Percentiles rank a stretch among this genome's conserved stretches.
Evolutionary conservation across 2,113 vertebrate species (phyloP).

Genomic region (Rhinoderma darwinii): DNA sequence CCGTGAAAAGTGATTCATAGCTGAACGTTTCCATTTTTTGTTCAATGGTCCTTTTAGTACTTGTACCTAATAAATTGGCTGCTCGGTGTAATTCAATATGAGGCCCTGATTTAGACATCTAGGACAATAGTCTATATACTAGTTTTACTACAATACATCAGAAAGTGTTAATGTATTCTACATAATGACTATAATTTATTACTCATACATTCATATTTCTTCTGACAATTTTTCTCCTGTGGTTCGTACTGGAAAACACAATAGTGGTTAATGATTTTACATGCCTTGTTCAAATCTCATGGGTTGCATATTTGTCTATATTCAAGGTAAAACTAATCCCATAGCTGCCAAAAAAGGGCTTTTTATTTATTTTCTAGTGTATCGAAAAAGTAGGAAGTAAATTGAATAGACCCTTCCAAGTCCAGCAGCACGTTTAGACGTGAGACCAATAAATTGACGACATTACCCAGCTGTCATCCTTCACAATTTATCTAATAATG

Average conservation of each 20-base stretch:
- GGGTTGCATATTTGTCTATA: conserved; percentile 33
- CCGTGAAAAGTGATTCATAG: background rate
- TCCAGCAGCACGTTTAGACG: background rate
- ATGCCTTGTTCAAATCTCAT: conserved; percentile 31
- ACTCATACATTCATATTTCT: conserved; percentile 6
- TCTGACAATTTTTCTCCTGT: background rate
- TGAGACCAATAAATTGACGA: conserved; percentile 29
- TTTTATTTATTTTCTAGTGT: conserved; percentile 35
- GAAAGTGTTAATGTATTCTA: conserved; percentile 11
- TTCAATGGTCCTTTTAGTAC: background rate
- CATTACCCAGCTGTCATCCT: conserved; percentile 46
- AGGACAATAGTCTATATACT: background rate
- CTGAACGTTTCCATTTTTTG: background rate
- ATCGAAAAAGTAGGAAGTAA: background rate
- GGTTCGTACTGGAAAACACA: conserved; percentile 34
- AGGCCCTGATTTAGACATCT: background rate
- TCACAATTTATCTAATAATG: conserved; percentile 52
- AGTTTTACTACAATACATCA: background rate
- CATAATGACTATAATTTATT: conserved; percentile 28
- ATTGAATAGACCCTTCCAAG: conserved; percentile 46
- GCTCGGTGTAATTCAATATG: background rate
- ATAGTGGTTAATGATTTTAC: conserved; percentile 36
- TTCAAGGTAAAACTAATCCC: conserved; percentile 43
- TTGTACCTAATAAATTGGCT: background rate
- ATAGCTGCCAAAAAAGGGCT: conserved; percentile 23